These are phyloP conservation scores for Nylanderia fulva DNA, from an alignment of 1,140 invertebrate genomes.

Conservation along the genomic window DNA sequence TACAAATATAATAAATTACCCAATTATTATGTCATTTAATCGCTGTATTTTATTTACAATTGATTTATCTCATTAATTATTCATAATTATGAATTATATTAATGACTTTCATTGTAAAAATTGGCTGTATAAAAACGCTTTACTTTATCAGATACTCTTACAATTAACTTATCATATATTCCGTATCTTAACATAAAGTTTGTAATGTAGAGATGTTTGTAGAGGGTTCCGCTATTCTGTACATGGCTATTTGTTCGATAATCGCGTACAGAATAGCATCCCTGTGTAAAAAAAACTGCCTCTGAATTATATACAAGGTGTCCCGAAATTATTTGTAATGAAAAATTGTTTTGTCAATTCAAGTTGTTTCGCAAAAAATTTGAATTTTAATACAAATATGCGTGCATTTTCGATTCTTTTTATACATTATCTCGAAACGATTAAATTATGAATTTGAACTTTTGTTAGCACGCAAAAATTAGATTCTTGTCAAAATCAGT, in stretches of 20 bases:
- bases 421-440: neutral
- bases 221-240: no score
- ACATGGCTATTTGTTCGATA: no score
- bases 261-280: no score
- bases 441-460: conserved; percentile 15
- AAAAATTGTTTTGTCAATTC: neutral
- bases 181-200: neutral
- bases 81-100: conserved; percentile 30
- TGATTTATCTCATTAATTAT: conserved; percentile 32
- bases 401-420: neutral
- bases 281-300: conserved; percentile 54
- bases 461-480: neutral
- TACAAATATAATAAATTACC: conserved; percentile 17
- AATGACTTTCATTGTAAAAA: conserved; percentile 47
- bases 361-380: neutral
- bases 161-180: neutral
- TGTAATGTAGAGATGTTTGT: neutral
- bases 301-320: conserved; percentile 29
- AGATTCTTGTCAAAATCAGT: conserved; percentile 9
- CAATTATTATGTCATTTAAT: conserved; percentile 59
- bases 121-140: neutral
- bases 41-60: conserved; percentile 65
- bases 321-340: conserved; percentile 7
- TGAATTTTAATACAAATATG: conserved; percentile 16
- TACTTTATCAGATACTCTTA: conserved; percentile 23